Evolutionary conservation across 2,888 invertebrate species (phyloP).

Genomic region (Biston stratarius): DNA sequence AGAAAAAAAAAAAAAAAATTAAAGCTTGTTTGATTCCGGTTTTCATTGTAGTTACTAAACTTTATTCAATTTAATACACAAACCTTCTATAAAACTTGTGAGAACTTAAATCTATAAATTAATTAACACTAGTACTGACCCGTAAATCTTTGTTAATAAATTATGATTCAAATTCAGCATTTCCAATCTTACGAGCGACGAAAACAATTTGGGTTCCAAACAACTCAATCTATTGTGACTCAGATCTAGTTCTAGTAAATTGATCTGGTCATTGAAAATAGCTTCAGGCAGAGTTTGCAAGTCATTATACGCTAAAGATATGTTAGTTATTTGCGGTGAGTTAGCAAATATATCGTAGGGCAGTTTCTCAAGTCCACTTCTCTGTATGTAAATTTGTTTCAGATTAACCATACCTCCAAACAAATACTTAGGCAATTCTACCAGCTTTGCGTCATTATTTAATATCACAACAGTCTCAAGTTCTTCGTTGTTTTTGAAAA

Average conservation of each 20-base stretch:
- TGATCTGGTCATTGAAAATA: constrained; percentile 88
- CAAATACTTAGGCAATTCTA: constrained; percentile 85
- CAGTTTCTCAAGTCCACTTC: constrained; percentile 84
- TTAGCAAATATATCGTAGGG: constrained; percentile 88
- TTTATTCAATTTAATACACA: too few relatives aligned
- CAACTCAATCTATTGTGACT: constrained; percentile 87
- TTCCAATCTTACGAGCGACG: constrained; percentile 83
- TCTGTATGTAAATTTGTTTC: constrained; percentile 84
- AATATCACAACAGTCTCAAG: constrained; percentile 84
- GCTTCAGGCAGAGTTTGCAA: constrained; percentile 85
- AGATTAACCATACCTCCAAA: constrained; percentile 87
- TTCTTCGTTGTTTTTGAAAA: constrained; percentile 85
- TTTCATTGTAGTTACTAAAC: too few relatives aligned
- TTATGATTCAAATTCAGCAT: constrained; percentile 89
- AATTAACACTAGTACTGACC: constrained; percentile 70
- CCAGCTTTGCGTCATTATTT: constrained; percentile 86
- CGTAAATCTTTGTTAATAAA: constrained; percentile 84
- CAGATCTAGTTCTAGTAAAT: constrained; percentile 88
- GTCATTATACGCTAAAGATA: constrained; percentile 88
- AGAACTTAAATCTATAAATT: not conserved
- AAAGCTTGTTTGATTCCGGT: too few relatives aligned
- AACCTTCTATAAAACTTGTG: too few relatives aligned
- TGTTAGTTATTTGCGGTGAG: constrained; percentile 84
- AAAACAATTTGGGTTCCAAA: constrained; percentile 87
- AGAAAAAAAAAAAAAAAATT: too few relatives aligned